These are phyloP conservation scores for Gastrophryne carolinensis DNA, from an alignment of 2,797 vertebrate species.

Conservation along the genomic window DNA sequence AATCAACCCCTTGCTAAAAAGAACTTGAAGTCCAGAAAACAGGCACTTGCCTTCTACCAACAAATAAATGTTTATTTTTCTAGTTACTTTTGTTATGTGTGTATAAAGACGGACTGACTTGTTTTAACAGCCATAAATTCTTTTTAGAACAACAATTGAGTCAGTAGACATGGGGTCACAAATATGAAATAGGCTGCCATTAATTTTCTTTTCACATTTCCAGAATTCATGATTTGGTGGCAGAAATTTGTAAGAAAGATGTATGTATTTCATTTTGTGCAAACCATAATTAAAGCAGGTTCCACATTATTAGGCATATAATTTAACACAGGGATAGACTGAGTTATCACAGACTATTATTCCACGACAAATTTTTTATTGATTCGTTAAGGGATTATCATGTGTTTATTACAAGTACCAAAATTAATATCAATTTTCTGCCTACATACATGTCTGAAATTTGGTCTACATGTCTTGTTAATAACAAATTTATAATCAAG, in stretches of 20 bases:
- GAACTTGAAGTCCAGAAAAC: too few species aligned
- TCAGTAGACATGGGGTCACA: conserved; percentile 58
- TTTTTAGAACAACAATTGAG: conserved; percentile 65
- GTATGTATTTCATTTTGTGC: conserved; percentile 69
- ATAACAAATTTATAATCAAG: too few species aligned
- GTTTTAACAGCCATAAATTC: conserved; percentile 59
- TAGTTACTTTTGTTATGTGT: conserved; percentile 49
- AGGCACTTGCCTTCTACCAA: too few species aligned
- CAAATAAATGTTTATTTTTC: conserved; percentile 59
- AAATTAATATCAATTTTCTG: too few species aligned
- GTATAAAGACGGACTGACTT: conserved; percentile 59
- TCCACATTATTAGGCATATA: conserved; percentile 59
- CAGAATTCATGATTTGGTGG: conserved; percentile 62
- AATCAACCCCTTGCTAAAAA: too few species aligned
- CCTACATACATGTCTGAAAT: too few species aligned
- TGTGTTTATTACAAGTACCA: conserved; percentile 15
- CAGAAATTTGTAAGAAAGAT: conserved; percentile 68
- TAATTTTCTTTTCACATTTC: conserved; percentile 61
- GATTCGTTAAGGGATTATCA: conserved; percentile 22
- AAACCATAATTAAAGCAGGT: conserved; percentile 57
- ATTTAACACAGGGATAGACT: conserved; percentile 53
- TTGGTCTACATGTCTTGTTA: too few species aligned
- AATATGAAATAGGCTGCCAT: conserved; percentile 64
- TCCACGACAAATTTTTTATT: conserved; percentile 49
- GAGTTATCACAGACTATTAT: conserved; percentile 49